A percentile compares a stretch with the other conserved stretches of the same genome.
phyloP scores from a whole-genome alignment of 1,140 invertebrate genomes.

The Potamilus streckersoni region DNA sequence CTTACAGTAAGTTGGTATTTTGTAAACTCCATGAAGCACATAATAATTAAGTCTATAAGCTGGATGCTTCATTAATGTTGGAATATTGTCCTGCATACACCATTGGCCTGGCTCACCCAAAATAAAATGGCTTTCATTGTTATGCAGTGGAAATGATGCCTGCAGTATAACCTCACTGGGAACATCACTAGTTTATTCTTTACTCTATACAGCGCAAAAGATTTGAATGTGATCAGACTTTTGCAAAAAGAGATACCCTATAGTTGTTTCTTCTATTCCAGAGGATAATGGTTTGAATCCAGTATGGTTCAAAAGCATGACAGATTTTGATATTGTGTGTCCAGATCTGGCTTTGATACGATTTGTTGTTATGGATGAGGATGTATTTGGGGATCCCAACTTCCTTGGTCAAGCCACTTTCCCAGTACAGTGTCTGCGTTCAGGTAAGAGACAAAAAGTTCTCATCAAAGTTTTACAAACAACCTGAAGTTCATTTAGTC shows the following conservation, averaged over 20 bases:
- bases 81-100: neutral
- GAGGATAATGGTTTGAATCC: slow-evolving; percentile 98
- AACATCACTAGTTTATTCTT: neutral
- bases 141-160: neutral
- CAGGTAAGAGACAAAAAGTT: slow-evolving; percentile 59
- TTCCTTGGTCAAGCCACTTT: slow-evolving; percentile 97
- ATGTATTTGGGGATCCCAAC: slow-evolving; percentile 97
- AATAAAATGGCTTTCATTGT: too few relatives aligned
- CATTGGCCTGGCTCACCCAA: neutral
- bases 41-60: neutral
- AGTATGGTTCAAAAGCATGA: slow-evolving; percentile 89
- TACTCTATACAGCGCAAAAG: neutral
- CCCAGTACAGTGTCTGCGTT: slow-evolving; percentile 74
- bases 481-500: neutral
- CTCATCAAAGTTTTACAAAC: neutral
- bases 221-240: neutral
- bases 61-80: too few relatives aligned
- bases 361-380: slow-evolving; percentile 96
- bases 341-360: slow-evolving; percentile 90
- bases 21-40: too few relatives aligned
- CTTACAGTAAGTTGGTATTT: too few relatives aligned
- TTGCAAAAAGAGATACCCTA: neutral
- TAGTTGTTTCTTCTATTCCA: slow-evolving; percentile 66
- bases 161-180: neutral
- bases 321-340: slow-evolving; percentile 89